Conservation (phyloP, 2,113 vertebrate species). For the Eurystomus gularis region DNA sequence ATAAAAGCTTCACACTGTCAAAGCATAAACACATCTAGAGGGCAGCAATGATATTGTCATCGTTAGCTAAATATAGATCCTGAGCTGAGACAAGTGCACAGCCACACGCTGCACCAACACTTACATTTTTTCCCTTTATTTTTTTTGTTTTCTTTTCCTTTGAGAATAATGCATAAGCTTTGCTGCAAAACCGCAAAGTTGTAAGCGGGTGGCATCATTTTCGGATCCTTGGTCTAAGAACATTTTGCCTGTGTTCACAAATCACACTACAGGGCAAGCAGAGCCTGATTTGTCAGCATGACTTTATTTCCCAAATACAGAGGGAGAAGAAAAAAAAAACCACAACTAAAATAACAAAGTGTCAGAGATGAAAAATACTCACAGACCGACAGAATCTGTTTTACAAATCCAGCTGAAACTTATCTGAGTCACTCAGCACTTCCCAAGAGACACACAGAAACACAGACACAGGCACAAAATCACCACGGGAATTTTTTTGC, state of each 20-base stretch:
- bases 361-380: neutral
- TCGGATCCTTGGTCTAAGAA: neutral
- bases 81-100: slow-evolving; percentile 37
- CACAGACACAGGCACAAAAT: neutral
- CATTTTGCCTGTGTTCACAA: neutral
- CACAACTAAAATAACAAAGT: neutral
- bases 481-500: neutral
- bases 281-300: neutral
- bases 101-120: neutral
- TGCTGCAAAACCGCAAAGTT: neutral
- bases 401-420: neutral
- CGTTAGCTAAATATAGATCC: slow-evolving; percentile 45
- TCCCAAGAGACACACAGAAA: slow-evolving; percentile 13
- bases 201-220: neutral
- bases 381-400: slow-evolving; percentile 7
- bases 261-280: neutral
- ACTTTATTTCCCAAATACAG: neutral
- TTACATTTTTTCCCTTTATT: accelerated
- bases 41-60: slow-evolving; percentile 51
- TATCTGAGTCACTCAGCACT: slow-evolving; percentile 32
- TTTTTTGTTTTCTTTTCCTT: neutral
- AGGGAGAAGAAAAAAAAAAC: neutral
- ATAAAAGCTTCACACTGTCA: slow-evolving; percentile 18
- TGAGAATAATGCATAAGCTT: neutral
- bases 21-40: slow-evolving; percentile 59